Evolutionary conservation across 2,113 vertebrate genomes (phyloP), one percentile per base, ranked within the genome.

Genomic region (Cinclus mexicanus): DNA sequence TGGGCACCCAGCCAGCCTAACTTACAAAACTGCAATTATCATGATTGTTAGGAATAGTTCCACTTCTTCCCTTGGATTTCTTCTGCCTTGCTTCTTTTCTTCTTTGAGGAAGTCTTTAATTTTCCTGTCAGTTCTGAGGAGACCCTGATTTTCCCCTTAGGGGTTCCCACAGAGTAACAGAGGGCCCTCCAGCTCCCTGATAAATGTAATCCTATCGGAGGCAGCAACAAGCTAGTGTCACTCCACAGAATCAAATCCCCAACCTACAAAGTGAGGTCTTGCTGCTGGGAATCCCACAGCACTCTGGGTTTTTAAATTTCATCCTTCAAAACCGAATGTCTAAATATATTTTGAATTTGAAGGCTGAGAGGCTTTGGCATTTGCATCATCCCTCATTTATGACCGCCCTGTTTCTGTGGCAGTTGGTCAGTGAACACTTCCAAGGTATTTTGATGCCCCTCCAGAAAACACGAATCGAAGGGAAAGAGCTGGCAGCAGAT

Each of bases 1-100:
- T 88, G 84, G 96, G 96, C 96, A 94, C 39, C 42, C 47, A 81
- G 95, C 96, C 97, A 97, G 55, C 60, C 68, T 70, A 79, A 85
- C 69, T 89, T 84, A 89, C 41, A 91, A 94, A 94, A 87, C 59
- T 75, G 79, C 87, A 90, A 74, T 96, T 96, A 94, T 81, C 77
- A 17, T 71, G 90, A 91, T 88, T 91, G 77, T 84, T 77, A 77
- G 50, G 81, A 92, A 75, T 55, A 76, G 93, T 70, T 91, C 68
- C 37, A n/a, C 69, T 90, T 91, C 61, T 94, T 94, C 60, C 42
- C 69, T 93, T 0, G 1, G 60, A 93, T 93, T 94, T 94, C 79
- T 92, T 92, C 42, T 91, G 90, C 72, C 25, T 89, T 87, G 35
- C 56, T 90, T 17, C 89, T 89, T 94, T 95, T 89, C 47, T 95